Evolutionary conservation across 2,113 vertebrate genomes (phyloP), one percentile per base, ranked within the genome.

Genomic region (Gila orcuttii): DNA sequence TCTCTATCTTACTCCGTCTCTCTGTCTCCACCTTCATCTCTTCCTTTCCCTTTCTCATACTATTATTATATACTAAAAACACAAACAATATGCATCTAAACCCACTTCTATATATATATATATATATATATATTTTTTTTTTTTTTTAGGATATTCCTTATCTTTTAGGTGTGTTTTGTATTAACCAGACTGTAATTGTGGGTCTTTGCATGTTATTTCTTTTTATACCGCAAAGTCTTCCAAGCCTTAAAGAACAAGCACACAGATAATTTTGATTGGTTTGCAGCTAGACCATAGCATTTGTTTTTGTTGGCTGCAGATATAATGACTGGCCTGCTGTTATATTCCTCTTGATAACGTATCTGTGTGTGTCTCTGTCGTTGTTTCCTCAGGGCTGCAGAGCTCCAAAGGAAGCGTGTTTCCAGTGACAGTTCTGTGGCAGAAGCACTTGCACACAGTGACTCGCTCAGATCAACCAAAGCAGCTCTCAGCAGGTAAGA

Each of bases 401-500:
- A 91, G 60, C 90, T 81, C 64, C 87, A 83, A 85, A 92, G 91
- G 79, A 93, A 93, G 84, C 88, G 92, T n/a, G 85, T 93, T 81
- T 93, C 92, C 90, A 94, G 92, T 71, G 94, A 94, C 90, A 87
- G 91, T 84, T 92, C 92, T 45, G 92, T 91, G 33, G 75, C 89
- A 23, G 93, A 93, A 42, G 91, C 92, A 19, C 69, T 91, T 28
- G 82, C 79, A 11, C 86, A 91, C 86, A 85, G 84, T 36, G 28
- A 89, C 17, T 79, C 91, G 6, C 92, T 92, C 82, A 85, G 80
- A 79, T 47, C 86, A 88, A 86, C 92, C 87, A 93, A 95, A 84
- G 93, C 89, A n/a, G 83, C 87, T 33, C 89, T 94, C 82, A 91
- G 52, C 90, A 93, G 94, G 93, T 95, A 74, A 87, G 93, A 90